These are phyloP conservation scores for Melipona beecheii DNA, from an alignment of 2,888 invertebrate genomes.

Conservation along the genomic window DNA sequence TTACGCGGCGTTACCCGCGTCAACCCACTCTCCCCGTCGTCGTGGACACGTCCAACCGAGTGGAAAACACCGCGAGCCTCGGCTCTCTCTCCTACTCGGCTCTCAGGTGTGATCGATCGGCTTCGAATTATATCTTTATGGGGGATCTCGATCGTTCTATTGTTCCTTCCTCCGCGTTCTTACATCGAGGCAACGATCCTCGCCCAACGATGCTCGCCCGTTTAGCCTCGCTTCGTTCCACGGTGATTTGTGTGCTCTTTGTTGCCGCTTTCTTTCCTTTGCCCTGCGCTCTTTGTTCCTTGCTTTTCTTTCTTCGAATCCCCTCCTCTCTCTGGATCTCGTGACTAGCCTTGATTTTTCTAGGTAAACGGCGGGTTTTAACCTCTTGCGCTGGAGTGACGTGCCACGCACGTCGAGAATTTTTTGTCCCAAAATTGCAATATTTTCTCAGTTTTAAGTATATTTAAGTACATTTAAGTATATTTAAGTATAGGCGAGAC, in stretches of 20 bases:
- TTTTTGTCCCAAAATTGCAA: too few relatives aligned
- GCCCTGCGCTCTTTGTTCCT: too few relatives aligned
- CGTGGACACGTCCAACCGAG: background rate
- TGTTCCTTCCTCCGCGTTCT: conserved; percentile 22
- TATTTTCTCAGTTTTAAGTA: too few relatives aligned
- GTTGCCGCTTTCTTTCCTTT: conserved; percentile 11
- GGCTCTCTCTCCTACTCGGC: background rate
- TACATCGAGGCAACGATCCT: conserved; percentile 1
- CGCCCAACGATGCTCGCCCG: conserved; percentile 2
- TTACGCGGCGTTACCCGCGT: conserved; percentile 49
- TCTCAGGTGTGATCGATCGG: conserved; percentile 25
- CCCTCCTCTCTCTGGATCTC: background rate
- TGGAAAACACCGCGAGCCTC: conserved; percentile 13
- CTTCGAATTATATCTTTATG: conserved; percentile 30
- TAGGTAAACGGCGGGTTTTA: too few relatives aligned
- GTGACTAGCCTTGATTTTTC: background rate
- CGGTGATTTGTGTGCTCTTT: conserved; percentile 47
- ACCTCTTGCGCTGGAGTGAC: too few relatives aligned
- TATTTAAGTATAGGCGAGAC: too few relatives aligned
- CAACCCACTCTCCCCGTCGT: background rate
- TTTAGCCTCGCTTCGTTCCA: conserved; percentile 18
- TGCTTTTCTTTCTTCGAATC: background rate
- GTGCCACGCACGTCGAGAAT: too few relatives aligned
- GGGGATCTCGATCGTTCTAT: conserved; percentile 43
- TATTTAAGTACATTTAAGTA: too few relatives aligned